Evolutionary conservation across 37 sponge, comb jelly and placozoan species (phyloP).

Genomic region (Chondrosia reniformis): DNA sequence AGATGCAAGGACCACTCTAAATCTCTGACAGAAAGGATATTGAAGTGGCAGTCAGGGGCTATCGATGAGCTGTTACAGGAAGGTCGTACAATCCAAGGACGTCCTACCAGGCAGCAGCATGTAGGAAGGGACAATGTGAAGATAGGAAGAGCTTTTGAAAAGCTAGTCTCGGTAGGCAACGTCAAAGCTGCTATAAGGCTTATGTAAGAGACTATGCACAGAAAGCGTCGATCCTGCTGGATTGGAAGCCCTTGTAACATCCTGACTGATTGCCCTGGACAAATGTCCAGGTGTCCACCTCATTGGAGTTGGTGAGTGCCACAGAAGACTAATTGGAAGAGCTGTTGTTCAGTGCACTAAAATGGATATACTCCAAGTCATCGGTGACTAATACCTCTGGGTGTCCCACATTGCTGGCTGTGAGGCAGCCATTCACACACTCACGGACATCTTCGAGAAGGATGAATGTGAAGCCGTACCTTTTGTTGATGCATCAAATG

Average conservation of each 20-base stretch:
- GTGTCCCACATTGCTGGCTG: slow-evolving; percentile 16
- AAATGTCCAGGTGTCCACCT: slow-evolving; percentile 14
- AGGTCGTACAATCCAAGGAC: not conserved
- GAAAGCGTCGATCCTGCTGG: not conserved
- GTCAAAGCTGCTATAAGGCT: slow-evolving; percentile 12
- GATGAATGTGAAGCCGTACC: slow-evolving; percentile 11
- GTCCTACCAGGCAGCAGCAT: not conserved
- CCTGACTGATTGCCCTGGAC: slow-evolving; percentile 18
- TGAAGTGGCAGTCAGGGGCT: not conserved
- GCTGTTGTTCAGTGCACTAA: slow-evolving; percentile 17
- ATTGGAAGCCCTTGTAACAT: slow-evolving; percentile 4
- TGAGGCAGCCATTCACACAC: slow-evolving; percentile 22
- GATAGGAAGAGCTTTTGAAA: not conserved
- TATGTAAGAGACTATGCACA: slow-evolving; percentile 15
- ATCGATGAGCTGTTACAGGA: not conserved
- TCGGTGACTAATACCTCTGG: slow-evolving; percentile 17
- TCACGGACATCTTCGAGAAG: slow-evolving; percentile 3
- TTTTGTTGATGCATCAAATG: slow-evolving; percentile 20
- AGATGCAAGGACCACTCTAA: not conserved
- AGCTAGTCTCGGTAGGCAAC: slow-evolving; percentile 1
- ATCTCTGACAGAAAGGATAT: not conserved
- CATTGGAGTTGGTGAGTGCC: slow-evolving; percentile 3
- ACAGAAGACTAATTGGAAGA: slow-evolving; percentile 16
- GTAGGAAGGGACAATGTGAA: not conserved
- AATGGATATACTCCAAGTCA: not conserved